Evolutionary conservation across 2,888 invertebrate genomes (phyloP).

Genomic region (Leptopilina syphax): DNA sequence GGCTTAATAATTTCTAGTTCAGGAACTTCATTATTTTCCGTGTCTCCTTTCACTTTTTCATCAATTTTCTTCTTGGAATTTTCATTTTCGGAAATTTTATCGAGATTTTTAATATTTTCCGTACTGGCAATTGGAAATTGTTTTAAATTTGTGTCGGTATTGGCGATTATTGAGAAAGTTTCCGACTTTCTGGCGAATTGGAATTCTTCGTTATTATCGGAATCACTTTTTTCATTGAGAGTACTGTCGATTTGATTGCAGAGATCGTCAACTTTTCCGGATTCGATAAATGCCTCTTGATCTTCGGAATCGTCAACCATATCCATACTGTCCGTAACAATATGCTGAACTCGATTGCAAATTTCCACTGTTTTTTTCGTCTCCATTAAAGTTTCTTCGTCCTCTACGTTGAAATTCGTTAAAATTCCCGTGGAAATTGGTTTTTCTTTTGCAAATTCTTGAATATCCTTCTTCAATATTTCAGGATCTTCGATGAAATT

Average conservation of each 20-base stretch:
- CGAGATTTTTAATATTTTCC: too few relatives aligned
- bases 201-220: constrained; percentile 25
- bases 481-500: not conserved
- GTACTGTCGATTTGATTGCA: constrained; percentile 27
- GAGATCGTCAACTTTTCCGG: constrained; percentile 24
- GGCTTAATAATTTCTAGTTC: constrained; percentile 15
- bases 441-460: not conserved
- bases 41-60: constrained; percentile 27
- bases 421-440: not conserved
- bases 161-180: too few relatives aligned
- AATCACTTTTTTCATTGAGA: not conserved
- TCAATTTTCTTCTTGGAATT: not conserved
- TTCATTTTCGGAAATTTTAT: too few relatives aligned
- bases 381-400: constrained; percentile 1
- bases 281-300: constrained; percentile 26
- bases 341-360: not conserved
- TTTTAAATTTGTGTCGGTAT: too few relatives aligned
- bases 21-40: constrained; percentile 46
- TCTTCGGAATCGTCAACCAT: constrained; percentile 26
- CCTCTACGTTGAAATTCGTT: not conserved
- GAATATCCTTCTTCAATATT: not conserved
- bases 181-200: too few relatives aligned
- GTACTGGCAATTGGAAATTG: too few relatives aligned
- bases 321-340: not conserved
- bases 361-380: not conserved